Evolutionary conservation across 2,888 invertebrate species (phyloP), one percentile per base, ranked within the genome.

Genomic region (Dynastes tityus): DNA sequence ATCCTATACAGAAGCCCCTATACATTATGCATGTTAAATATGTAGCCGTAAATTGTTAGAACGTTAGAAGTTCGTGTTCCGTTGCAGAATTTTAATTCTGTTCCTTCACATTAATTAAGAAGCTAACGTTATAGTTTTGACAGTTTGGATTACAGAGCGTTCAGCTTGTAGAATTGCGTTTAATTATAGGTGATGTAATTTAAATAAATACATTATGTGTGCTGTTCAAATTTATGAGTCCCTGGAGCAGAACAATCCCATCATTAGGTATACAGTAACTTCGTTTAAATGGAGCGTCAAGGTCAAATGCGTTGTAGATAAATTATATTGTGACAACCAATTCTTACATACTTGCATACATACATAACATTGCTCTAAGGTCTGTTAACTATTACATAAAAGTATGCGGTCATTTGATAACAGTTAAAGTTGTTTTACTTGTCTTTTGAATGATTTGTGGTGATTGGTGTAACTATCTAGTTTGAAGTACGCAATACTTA

Each of bases 101-200:
- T n/a, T 63, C 29, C 63, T 49, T 22, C 70, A n/a, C 29, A 27
- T n/a, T 53, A 53, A 32, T 51, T 70, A 70, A 53, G 13, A n/a
- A 29, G 32, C 11, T 53, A 70, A 70, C 70, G 53, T 53, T 70
- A n/a, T 51, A 53, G n/a, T 70, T 70, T 53, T 53, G 51, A 53
- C 53, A 29, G 29, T 53, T 51, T 13, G 29, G 70, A 70, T 70
- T 11, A 64, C n/a, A 32, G 51, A 51, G 51, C 51, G 51, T 32
- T 53, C 37, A 73, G 11, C 22, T 27, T 67, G 22, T 67, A 49
- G 8, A 16, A 67, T 67, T 67, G 11, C 8, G 13, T 22, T 73
- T 58, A 55, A 73, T 68, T 51, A 68, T 68, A 27, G 68, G 55
- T 58, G 16, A 37, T 73, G 58, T 58, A 73, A 73, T 73, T 73